A percentile compares a stretch with the other conserved stretches of the same genome.
These are phyloP conservation scores for Theretra japonica DNA, from an alignment of 2,888 invertebrate genomes.

Conservation along the genomic window DNA sequence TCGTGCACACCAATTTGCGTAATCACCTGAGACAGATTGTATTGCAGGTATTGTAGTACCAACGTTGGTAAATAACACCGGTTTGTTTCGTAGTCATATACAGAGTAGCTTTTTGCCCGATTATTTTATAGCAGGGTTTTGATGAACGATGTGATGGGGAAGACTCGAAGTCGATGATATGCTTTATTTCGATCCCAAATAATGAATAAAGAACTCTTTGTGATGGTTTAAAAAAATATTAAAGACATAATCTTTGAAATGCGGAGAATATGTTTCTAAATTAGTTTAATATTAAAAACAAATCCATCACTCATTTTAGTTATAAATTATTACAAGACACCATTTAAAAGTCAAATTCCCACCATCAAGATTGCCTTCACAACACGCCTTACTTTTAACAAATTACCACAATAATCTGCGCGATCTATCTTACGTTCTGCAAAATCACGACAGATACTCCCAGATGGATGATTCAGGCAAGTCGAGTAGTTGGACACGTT, in stretches of 20 bases:
- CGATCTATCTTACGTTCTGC: conserved; percentile 17
- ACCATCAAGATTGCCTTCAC: not conserved
- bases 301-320: not conserved
- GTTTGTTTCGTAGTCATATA: too few species aligned
- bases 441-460: conserved; percentile 7
- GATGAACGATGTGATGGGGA: not conserved
- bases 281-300: not conserved
- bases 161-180: not conserved
- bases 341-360: not conserved
- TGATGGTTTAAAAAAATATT: too few species aligned
- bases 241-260: too few species aligned
- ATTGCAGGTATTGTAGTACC: too few species aligned
- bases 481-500: not conserved
- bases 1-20: conserved; percentile 15
- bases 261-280: too few species aligned
- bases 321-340: not conserved
- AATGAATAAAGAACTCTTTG: too few species aligned
- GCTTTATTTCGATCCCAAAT: too few species aligned
- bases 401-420: conserved; percentile 26
- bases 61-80: too few species aligned
- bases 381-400: conserved; percentile 4
- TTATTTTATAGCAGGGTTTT: too few species aligned
- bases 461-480: not conserved
- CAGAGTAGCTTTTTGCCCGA: too few species aligned
- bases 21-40: not conserved